phyloP scores from a whole-genome alignment of 2,113 vertebrate genomes.

The Anser brachyrhynchus region DNA sequence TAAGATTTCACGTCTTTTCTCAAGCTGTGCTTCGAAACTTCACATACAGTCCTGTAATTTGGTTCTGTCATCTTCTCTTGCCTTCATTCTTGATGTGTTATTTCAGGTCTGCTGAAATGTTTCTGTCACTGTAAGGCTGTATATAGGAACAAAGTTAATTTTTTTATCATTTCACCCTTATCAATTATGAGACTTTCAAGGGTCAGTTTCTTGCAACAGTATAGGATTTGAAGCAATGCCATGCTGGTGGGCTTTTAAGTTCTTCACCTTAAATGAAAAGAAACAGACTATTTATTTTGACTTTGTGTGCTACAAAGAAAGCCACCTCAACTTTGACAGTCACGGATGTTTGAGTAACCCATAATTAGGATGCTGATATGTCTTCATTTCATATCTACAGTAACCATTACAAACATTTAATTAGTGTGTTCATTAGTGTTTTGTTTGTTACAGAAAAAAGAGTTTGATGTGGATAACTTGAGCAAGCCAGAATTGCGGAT shows the following conservation, averaged over 20 bases:
- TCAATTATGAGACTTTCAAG: not conserved
- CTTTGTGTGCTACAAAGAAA: not conserved
- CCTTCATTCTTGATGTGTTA: not conserved
- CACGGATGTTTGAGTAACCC: not conserved
- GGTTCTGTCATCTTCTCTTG: not conserved
- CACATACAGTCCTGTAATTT: not conserved
- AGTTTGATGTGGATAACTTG: constrained; percentile 96
- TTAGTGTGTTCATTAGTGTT: constrained; percentile 1
- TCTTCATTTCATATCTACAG: not conserved
- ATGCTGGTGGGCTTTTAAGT: not conserved
- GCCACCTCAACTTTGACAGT: not conserved
- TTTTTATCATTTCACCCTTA: not conserved
- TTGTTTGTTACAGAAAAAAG: constrained; percentile 87
- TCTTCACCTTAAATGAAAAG: not conserved
- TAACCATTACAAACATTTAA: not conserved
- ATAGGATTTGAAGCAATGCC: not conserved
- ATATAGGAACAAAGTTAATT: not conserved
- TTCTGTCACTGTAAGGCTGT: not conserved
- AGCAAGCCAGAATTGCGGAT: constrained; percentile 93
- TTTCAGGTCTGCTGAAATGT: not conserved
- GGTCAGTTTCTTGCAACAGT: not conserved
- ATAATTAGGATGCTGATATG: not conserved
- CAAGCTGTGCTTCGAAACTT: not conserved
- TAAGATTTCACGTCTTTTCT: not conserved
- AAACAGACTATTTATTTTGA: not conserved